These are phyloP conservation scores for Haplochromis burtoni DNA, from an alignment of 2,113 vertebrate genomes.

Conservation along the genomic window DNA sequence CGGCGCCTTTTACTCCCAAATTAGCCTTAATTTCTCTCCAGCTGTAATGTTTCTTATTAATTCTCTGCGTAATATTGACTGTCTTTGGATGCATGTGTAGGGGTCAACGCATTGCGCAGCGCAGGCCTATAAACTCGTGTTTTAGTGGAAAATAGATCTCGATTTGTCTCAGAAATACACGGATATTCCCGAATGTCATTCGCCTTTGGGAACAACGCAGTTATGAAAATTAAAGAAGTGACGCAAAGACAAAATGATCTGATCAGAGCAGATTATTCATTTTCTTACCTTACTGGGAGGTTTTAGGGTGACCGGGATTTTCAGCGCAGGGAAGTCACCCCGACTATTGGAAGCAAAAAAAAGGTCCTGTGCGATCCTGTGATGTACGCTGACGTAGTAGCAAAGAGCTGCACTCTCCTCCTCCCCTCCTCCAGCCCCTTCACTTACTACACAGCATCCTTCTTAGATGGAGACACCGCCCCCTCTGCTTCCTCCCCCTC, in stretches of 20 bases:
- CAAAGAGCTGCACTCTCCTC: slow-evolving; percentile 2
- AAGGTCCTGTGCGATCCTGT: slow-evolving; percentile 23
- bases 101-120: neutral
- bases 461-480: slow-evolving; percentile 28
- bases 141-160: neutral
- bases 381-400: slow-evolving; percentile 46
- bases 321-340: slow-evolving; percentile 43
- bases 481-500: neutral
- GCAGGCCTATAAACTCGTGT: neutral
- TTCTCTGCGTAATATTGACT: fast-evolving
- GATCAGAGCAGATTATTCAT: neutral
- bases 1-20: neutral
- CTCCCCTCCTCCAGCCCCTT: neutral
- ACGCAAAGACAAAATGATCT: neutral
- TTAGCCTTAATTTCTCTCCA: neutral
- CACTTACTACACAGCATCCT: slow-evolving; percentile 47
- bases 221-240: neutral
- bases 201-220: neutral
- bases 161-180: neutral
- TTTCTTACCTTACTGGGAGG: slow-evolving; percentile 5
- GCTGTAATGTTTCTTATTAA: neutral
- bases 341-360: slow-evolving; percentile 3
- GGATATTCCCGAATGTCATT: neutral
- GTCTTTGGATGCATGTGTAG: neutral
- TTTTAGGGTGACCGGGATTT: neutral